Evolutionary conservation across 2,888 invertebrate species (phyloP).

Genomic region (Leptarthrus brevirostris): DNA sequence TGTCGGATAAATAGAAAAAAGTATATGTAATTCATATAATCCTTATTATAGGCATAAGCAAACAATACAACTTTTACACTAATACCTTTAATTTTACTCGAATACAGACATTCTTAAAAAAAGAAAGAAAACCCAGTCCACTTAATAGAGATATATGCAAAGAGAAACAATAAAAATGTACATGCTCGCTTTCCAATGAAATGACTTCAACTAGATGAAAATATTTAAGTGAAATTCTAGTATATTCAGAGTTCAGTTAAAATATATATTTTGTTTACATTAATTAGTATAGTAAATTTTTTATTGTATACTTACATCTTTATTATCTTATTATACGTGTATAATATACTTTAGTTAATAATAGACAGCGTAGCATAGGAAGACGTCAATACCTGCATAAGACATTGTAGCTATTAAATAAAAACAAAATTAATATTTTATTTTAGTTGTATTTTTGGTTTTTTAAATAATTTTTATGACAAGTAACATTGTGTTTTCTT

Average conservation of each 20-base stretch:
- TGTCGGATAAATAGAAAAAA: too few species aligned
- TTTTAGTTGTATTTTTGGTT: slow-evolving; percentile 62
- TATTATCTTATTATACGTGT: slow-evolving; percentile 57
- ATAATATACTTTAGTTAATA: slow-evolving; percentile 63
- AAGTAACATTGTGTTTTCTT: slow-evolving; percentile 57
- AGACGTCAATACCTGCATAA: slow-evolving; percentile 69
- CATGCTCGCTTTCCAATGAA: too few species aligned
- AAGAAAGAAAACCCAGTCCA: too few species aligned
- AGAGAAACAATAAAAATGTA: too few species aligned
- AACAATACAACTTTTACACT: too few species aligned
- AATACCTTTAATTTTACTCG: too few species aligned
- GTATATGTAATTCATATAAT: too few species aligned
- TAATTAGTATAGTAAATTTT: slow-evolving; percentile 37
- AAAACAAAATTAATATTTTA: slow-evolving; percentile 68
- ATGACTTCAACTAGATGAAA: slow-evolving; percentile 15
- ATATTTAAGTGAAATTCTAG: slow-evolving; percentile 21
- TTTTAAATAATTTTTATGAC: slow-evolving; percentile 60
- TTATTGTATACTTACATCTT: slow-evolving; percentile 52
- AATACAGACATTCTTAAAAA: too few species aligned
- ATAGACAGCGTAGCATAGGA: slow-evolving; percentile 69
- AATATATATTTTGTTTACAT: slow-evolving; percentile 35
- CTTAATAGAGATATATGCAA: too few species aligned
- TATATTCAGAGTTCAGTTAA: slow-evolving; percentile 23
- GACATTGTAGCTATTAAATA: slow-evolving; percentile 68
- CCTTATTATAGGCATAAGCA: too few species aligned